Percentiles rank a stretch among this genome's conserved stretches.
Evolutionary conservation across 2,888 invertebrate genomes (phyloP).

Genomic region (Drosophila histrio): DNA sequence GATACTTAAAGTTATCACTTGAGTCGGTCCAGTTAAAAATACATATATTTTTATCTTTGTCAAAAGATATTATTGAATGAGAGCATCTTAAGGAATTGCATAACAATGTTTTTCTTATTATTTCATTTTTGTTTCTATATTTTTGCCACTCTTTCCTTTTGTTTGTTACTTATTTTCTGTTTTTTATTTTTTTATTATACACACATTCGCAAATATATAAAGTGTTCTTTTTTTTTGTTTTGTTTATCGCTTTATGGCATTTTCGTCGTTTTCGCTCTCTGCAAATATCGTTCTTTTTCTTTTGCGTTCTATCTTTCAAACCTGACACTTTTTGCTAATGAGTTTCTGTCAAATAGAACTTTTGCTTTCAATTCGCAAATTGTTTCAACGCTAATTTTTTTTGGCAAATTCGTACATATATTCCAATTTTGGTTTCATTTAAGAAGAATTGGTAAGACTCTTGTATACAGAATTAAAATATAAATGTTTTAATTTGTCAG

Average conservation of each 20-base stretch:
- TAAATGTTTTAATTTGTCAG: conserved; percentile 10
- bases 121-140: conserved; percentile 50
- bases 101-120: conserved; percentile 47
- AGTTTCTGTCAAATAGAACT: conserved; percentile 44
- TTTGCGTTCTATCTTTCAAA: conserved; percentile 30
- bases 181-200: conserved; percentile 37
- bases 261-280: conserved; percentile 16
- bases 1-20: conserved; percentile 4
- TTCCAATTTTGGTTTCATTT: conserved; percentile 6
- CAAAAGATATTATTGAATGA: conserved; percentile 1
- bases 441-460: conserved; percentile 50
- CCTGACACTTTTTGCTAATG: conserved; percentile 53
- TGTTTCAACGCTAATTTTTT: conserved; percentile 7
- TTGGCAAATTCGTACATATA: conserved; percentile 19
- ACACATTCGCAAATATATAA: conserved; percentile 20
- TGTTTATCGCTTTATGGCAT: conserved; percentile 38
- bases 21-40: not conserved
- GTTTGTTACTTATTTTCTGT: conserved; percentile 22
- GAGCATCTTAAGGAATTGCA: conserved; percentile 45
- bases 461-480: conserved; percentile 27
- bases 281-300: conserved; percentile 10
- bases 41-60: not conserved
- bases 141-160: conserved; percentile 1
- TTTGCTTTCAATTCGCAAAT: conserved; percentile 40
- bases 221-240: conserved; percentile 36